Evolutionary conservation across 2,888 invertebrate genomes (phyloP), one percentile per base, ranked within the genome.

Genomic region (Panopea generosa): DNA sequence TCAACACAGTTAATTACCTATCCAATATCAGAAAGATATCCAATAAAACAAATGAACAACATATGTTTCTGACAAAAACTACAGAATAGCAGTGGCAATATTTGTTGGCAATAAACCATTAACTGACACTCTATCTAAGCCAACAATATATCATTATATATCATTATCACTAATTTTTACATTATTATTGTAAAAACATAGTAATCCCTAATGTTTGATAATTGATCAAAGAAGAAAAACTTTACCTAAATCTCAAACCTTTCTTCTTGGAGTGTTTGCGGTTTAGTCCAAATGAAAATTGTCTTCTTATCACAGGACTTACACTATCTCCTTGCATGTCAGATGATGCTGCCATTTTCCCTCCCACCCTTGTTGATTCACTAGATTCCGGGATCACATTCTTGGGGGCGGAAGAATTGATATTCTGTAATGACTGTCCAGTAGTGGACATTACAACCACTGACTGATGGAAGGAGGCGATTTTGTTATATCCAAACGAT

Each of bases 231-330:
- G 22, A 53, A 43, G 1, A 40, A 16, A 59, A 26, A 18, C 29
- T 24, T 57, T 70, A 70, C 70, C 70, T 63, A 14, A 70, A 50
- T 50, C 26, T 68, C 1, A 60, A 49, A 56, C 63, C 62, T 43
- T 63, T 69, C 47, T 69, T 70, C 50, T 62, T 70, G 14, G 70
- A 70, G 20, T 61, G 55, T 27, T 49, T 56, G 27, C 70, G 49
- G 43, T 62, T 70, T 63, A 70, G 63, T 70, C 70, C 70, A 53
- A 57, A 49, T 16, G 62, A 50, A 26, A 57, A 45, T 33, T 65
- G 70, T 27, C 50, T n/a, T 24, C 38, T 9, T 24, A 55, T 27
- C 4, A 60, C 27, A 22, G 62, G 52, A 27, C 59, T 52, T 2
- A 45, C 22, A 20, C n/a, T 29, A 7, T 60, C 43, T 40, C 60